Base-by-base conservation (phyloP, 2,113 vertebrate species). In the Cacatua alba region DNA sequence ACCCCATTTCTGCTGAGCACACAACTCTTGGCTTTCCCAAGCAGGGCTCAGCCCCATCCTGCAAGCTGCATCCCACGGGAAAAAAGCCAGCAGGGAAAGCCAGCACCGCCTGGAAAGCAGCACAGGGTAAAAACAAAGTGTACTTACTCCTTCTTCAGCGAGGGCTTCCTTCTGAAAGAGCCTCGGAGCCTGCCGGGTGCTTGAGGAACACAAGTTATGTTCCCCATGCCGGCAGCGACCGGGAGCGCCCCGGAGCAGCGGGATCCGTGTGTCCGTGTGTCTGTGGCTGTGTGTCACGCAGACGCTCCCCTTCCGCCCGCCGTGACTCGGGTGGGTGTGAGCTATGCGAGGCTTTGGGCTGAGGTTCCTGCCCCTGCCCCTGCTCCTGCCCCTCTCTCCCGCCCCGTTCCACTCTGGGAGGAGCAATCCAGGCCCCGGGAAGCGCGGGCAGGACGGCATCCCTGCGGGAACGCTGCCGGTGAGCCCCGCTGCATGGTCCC, bases 121-220 rank as follows among this genome's bases (percentile, higher is more conserved):
- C 17, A 41, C 41, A 0, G 3, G 24, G 53, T 2, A 3, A 11
- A 26, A 10, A 2, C 10, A 0, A 28, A 28, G 41, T 1, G 7
- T 39, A 92, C 98, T 98, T 93, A 98, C 98, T 97, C 98, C 78
- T 96, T 98, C 44, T 97, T 98, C 72, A 98, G 92, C 1, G 98
- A 98, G 25, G 97, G 55, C 19, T 98, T 98, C 89, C 98, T 97
- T 48, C 97, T 93, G 92, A 98, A 98, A 17, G 98, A 98, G 55
- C 95, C 65, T 19, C 98, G 33, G 83, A 98, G 86, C 44, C 96
- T 77, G 13, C 97, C 95, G 6, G 97, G 97, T 2, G 97, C 83
- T 94, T 98, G 98, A 5, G 98, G 98, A 18, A 98, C 93, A 1
- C 98, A 98, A 14, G 98, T 82, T 28, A 95, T 92, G 96, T 98